phyloP scores from a whole-genome alignment of 2,888 invertebrate species.

The Trachelus troglodyta region DNA sequence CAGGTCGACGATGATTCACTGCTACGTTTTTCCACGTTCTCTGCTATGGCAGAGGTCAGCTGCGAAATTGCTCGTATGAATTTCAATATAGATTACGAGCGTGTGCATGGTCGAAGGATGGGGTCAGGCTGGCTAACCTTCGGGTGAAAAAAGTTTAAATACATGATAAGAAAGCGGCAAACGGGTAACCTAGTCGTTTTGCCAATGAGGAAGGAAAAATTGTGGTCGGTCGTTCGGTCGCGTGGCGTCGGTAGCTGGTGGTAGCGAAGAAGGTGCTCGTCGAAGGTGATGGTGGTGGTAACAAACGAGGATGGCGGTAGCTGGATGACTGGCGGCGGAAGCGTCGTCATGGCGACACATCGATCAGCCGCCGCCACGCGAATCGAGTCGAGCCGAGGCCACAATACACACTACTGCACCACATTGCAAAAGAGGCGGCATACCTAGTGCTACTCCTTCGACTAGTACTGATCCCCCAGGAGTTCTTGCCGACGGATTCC shows the following conservation, averaged over 20 bases:
- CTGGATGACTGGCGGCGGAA: slow-evolving; percentile 66
- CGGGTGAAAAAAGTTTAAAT: not conserved
- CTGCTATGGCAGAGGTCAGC: not conserved
- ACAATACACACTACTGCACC: slow-evolving; percentile 16
- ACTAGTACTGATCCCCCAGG: slow-evolving; percentile 19
- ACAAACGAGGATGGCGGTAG: slow-evolving; percentile 55
- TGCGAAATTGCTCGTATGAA: not conserved
- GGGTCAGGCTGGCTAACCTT: not conserved
- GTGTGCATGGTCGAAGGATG: not conserved
- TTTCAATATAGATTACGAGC: not conserved
- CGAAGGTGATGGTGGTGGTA: slow-evolving; percentile 46
- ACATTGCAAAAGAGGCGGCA: slow-evolving; percentile 19
- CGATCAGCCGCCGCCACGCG: slow-evolving; percentile 69
- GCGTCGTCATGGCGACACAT: slow-evolving; percentile 77
- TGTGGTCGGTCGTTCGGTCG: slow-evolving; percentile 35
- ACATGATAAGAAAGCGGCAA: not conserved
- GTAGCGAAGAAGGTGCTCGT: slow-evolving; percentile 26
- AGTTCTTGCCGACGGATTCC: slow-evolving; percentile 11
- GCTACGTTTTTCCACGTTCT: not conserved
- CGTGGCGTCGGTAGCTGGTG: slow-evolving; percentile 25
- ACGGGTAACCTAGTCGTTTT: not conserved
- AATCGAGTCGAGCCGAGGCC: slow-evolving; percentile 41
- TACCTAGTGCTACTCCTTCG: not conserved
- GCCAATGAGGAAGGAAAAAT: not conserved
- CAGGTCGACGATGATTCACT: not conserved